These are phyloP conservation scores for Enteromius fasciolatus DNA, from an alignment of 2,797 vertebrate genomes.

Conservation along the genomic window DNA sequence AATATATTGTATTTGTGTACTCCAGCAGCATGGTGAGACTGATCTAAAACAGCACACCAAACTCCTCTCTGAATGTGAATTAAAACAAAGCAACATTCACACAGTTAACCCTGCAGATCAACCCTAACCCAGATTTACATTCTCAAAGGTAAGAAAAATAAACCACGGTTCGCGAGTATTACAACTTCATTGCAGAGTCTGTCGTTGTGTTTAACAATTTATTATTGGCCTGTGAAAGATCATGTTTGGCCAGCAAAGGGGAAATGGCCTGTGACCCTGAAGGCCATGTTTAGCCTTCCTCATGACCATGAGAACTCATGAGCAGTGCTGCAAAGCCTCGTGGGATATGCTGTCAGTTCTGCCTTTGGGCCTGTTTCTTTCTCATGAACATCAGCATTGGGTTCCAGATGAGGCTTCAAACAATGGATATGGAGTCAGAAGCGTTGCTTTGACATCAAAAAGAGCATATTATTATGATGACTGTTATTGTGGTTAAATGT, in stretches of 20 bases:
- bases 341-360: slow-evolving; percentile 65
- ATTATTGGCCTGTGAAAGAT: slow-evolving; percentile 65
- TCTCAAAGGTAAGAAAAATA: slow-evolving; percentile 37
- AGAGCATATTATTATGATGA: background rate
- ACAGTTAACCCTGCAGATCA: slow-evolving; percentile 33
- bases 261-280: slow-evolving; percentile 71
- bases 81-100: slow-evolving; percentile 37
- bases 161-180: slow-evolving; percentile 13
- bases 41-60: slow-evolving; percentile 23
- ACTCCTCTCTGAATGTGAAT: background rate
- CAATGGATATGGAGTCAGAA: background rate
- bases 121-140: slow-evolving; percentile 31
- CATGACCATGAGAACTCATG: slow-evolving; percentile 70
- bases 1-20: background rate
- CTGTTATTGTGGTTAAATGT: background rate
- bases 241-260: slow-evolving; percentile 64
- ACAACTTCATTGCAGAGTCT: slow-evolving; percentile 32
- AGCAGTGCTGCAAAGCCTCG: slow-evolving; percentile 61
- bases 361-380: slow-evolving; percentile 71
- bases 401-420: slow-evolving; percentile 52
- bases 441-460: background rate
- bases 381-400: slow-evolving; percentile 68
- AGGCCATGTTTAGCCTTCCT: slow-evolving; percentile 63
- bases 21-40: background rate
- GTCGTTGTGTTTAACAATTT: slow-evolving; percentile 61